Evolutionary conservation across 2,797 vertebrate genomes (phyloP).

Genomic region (Chaetophractus vellerosus): DNA sequence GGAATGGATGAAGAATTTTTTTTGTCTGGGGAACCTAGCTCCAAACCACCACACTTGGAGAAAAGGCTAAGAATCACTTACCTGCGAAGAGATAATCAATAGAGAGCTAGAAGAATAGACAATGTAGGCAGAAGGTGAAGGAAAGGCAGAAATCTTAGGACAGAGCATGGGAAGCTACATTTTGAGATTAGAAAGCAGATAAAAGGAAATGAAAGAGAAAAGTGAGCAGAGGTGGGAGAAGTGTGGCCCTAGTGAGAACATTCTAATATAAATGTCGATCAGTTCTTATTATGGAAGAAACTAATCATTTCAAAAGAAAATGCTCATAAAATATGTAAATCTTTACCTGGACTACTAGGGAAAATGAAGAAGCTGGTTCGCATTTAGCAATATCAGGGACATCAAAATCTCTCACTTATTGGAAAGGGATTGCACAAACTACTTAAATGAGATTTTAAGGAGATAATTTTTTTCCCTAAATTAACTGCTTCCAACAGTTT

Average conservation of each 20-base stretch:
- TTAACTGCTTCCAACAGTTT: constrained; percentile 16
- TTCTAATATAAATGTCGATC: background rate
- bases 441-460: constrained; percentile 51
- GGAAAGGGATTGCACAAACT: background rate
- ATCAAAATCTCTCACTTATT: background rate
- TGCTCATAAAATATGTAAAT: background rate
- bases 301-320: background rate
- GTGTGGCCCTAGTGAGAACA: background rate
- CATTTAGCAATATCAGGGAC: background rate
- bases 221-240: background rate
- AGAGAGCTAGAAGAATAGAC: background rate
- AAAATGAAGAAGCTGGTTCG: constrained; percentile 25
- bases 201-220: background rate
- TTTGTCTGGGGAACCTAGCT: too few species aligned
- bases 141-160: background rate
- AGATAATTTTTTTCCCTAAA: constrained; percentile 23
- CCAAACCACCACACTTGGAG: background rate
- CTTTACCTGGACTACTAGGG: constrained; percentile 7
- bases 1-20: too few species aligned
- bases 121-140: background rate
- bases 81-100: background rate
- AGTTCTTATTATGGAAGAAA: background rate
- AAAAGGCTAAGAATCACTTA: background rate
- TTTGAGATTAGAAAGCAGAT: background rate
- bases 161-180: background rate